Evolutionary conservation across 2,113 vertebrate genomes (phyloP).

Genomic region (Anolis carolinensis): DNA sequence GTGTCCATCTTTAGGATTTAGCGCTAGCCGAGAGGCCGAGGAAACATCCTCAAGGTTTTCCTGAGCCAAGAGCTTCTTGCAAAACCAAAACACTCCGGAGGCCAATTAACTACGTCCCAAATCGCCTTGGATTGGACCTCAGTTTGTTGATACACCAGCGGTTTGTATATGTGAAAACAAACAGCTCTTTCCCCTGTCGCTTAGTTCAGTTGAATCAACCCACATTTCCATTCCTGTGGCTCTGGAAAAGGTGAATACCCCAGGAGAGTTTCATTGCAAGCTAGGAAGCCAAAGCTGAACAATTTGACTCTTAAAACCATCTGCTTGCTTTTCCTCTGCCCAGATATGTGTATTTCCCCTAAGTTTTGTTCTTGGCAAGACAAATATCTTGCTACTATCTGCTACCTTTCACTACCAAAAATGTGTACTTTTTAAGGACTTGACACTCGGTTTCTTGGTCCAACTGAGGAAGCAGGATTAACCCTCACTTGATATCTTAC

Average conservation of each 20-base stretch:
- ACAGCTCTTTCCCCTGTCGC: conserved; percentile 29
- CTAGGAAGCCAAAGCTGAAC: background rate
- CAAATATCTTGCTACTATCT: background rate
- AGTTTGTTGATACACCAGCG: conserved; percentile 19
- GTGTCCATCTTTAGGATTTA: background rate
- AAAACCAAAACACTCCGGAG: conserved; percentile 18
- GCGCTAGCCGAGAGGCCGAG: background rate
- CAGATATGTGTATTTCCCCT: background rate
- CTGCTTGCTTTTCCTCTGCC: background rate
- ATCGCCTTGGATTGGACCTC: conserved; percentile 24
- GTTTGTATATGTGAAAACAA: background rate
- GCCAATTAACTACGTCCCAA: conserved; percentile 38
- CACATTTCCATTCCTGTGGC: conserved; percentile 32
- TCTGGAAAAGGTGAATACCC: conserved; percentile 37
- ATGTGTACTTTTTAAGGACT: too few relatives aligned
- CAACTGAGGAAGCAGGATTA: background rate
- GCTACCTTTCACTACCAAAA: background rate
- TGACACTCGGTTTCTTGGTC: background rate
- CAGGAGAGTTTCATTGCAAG: conserved; percentile 24
- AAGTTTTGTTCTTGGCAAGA: background rate
- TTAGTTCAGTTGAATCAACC: conserved; percentile 33
- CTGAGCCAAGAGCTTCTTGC: background rate
- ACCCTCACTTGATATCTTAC: background rate
- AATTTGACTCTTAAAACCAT: background rate
- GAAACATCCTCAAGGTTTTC: conserved; percentile 11